Percentiles rank a stretch among this genome's conserved stretches.
Evolutionary conservation across 2,113 vertebrate genomes (phyloP).

Genomic region (Caranx ignobilis): DNA sequence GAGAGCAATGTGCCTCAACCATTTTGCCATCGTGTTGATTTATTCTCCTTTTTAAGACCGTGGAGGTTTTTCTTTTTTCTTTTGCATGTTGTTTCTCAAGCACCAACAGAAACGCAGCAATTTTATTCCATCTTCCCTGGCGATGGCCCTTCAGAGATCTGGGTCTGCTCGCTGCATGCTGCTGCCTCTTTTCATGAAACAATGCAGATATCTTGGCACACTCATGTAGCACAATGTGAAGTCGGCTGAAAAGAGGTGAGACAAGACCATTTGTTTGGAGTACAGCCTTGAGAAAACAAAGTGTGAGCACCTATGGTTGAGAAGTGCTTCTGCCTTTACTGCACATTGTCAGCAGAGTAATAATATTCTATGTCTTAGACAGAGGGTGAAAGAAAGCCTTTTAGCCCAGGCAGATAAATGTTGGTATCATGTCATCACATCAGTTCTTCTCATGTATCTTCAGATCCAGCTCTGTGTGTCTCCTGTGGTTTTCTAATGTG

Average conservation of each 20-base stretch:
- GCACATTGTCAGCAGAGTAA: neutral
- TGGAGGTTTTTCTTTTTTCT: neutral
- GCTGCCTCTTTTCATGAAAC: constrained; percentile 16
- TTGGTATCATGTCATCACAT: neutral
- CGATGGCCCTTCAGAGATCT: constrained; percentile 14
- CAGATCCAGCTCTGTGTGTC: no score
- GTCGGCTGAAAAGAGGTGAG: neutral
- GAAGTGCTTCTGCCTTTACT: neutral
- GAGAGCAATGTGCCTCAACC: constrained; percentile 24
- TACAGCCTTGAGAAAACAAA: constrained; percentile 29
- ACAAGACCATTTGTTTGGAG: constrained; percentile 3
- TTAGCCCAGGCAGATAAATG: neutral
- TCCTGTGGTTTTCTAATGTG: neutral
- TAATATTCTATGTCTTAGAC: neutral
- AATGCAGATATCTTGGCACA: constrained; percentile 9
- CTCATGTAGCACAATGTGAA: neutral
- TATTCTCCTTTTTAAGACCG: constrained; percentile 23
- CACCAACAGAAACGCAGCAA: constrained; percentile 4
- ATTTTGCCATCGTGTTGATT: constrained; percentile 43
- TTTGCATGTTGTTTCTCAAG: constrained; percentile 5
- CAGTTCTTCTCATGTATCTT: neutral
- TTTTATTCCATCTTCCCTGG: neutral
- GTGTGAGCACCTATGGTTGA: constrained; percentile 3
- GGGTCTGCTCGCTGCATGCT: neutral
- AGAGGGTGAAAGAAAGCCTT: neutral